These are phyloP conservation scores for Tapirus indicus DNA, from an alignment of 2,797 vertebrate species.

Conservation along the genomic window DNA sequence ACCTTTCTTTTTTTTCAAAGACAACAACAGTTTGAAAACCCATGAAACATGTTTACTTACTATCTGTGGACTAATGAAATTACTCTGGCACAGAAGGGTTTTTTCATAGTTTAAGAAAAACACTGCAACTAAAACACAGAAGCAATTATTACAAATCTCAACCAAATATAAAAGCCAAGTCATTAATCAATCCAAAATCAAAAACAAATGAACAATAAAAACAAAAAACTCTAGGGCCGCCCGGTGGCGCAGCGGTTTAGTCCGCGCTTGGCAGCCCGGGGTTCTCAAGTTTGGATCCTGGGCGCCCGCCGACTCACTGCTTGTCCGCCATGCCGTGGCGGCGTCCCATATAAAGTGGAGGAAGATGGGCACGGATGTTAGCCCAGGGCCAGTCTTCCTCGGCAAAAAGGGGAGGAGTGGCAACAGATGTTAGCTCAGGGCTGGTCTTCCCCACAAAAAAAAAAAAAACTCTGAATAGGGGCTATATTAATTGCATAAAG, in stretches of 20 bases:
- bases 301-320: too few relatives aligned
- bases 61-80: constrained; percentile 27
- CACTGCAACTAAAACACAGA: constrained; percentile 46
- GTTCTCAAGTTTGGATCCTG: too few relatives aligned
- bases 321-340: too few relatives aligned
- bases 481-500: neutral
- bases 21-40: neutral
- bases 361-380: too few relatives aligned
- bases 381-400: too few relatives aligned
- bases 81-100: neutral
- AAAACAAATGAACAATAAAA: constrained; percentile 27
- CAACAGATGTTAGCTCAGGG: too few relatives aligned
- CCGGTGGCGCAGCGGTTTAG: too few relatives aligned
- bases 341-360: too few relatives aligned
- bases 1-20: constrained; percentile 32
- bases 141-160: neutral
- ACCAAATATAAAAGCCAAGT: constrained; percentile 40
- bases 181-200: constrained; percentile 11
- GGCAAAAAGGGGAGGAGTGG: too few relatives aligned
- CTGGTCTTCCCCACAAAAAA: too few relatives aligned
- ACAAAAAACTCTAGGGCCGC: neutral
- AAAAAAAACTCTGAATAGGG: neutral
- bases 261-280: too few relatives aligned
- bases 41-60: constrained; percentile 2
- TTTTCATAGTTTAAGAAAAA: constrained; percentile 25